Evolutionary conservation across 1,140 invertebrate species (phyloP).

Genomic region (Drosophila busckii): DNA sequence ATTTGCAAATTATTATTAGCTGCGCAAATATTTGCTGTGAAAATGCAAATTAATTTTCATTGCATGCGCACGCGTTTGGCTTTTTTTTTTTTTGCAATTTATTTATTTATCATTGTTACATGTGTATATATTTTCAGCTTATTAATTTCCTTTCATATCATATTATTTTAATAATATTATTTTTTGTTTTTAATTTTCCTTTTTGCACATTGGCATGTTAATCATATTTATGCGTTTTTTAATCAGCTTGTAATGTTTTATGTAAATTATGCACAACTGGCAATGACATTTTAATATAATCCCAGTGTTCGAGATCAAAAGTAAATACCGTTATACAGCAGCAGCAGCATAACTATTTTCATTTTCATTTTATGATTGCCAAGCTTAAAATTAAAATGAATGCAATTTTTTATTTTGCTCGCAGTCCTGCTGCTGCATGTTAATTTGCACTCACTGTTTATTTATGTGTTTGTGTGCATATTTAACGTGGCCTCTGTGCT

Average conservation of each 20-base stretch:
- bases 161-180: conserved; percentile 21
- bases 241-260: conserved; percentile 54
- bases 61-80: background rate
- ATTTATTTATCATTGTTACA: conserved; percentile 1
- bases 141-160: conserved; percentile 32
- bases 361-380: conserved; percentile 21
- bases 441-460: conserved; percentile 43
- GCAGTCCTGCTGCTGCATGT: conserved; percentile 37
- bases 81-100: conserved; percentile 5
- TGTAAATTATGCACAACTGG: conserved; percentile 44
- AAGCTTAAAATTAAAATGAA: background rate
- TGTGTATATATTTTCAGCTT: conserved; percentile 13
- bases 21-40: conserved; percentile 15
- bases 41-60: conserved; percentile 27
- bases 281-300: conserved; percentile 25
- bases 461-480: conserved; percentile 18
- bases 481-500: conserved; percentile 11
- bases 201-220: conserved; percentile 21
- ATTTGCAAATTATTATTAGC: conserved; percentile 18
- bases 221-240: conserved; percentile 47
- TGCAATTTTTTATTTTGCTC: conserved; percentile 8
- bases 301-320: conserved; percentile 23
- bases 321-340: conserved; percentile 37
- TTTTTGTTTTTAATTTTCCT: background rate
- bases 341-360: conserved; percentile 16